A percentile compares a stretch with the other conserved stretches of the same genome.
Evolutionary conservation across 2,797 vertebrate species (phyloP).

Genomic region (Pipistrellus kuhlii): DNA sequence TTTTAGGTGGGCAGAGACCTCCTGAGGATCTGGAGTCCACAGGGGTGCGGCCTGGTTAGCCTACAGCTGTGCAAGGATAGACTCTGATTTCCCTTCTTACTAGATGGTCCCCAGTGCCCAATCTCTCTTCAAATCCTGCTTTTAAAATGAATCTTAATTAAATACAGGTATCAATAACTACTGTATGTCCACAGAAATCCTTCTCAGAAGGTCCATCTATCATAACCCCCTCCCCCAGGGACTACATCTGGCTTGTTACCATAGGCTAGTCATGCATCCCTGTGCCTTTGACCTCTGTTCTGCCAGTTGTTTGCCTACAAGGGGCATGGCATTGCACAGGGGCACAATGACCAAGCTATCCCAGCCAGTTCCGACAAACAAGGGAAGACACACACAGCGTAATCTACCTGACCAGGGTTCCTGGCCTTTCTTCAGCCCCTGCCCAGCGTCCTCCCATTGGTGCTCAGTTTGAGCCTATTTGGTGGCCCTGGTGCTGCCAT

Average conservation of each 20-base stretch:
- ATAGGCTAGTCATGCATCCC: not conserved
- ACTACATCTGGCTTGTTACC: not conserved
- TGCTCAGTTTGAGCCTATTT: not conserved
- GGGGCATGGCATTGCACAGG: not conserved
- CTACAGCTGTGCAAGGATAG: not conserved
- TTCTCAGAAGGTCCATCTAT: not conserved
- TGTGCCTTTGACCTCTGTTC: not conserved
- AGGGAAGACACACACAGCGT: not conserved
- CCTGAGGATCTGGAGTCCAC: not conserved
- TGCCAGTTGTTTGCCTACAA: not conserved
- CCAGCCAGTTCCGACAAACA: not conserved
- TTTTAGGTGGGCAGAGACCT: not conserved
- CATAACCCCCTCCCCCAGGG: not conserved
- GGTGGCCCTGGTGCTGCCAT: not conserved
- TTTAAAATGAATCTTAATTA: conserved; percentile 22
- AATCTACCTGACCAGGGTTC: not conserved
- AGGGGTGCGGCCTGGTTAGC: not conserved
- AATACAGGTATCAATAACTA: not conserved
- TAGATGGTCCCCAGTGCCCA: not conserved
- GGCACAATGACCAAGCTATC: not conserved
- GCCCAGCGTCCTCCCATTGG: not conserved
- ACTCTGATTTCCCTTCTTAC: not conserved
- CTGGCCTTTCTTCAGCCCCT: not conserved
- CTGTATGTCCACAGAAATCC: not conserved
- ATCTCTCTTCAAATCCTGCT: not conserved